Base-by-base conservation (phyloP, 2,113 vertebrate genomes). In the Zootoca vivipara region DNA sequence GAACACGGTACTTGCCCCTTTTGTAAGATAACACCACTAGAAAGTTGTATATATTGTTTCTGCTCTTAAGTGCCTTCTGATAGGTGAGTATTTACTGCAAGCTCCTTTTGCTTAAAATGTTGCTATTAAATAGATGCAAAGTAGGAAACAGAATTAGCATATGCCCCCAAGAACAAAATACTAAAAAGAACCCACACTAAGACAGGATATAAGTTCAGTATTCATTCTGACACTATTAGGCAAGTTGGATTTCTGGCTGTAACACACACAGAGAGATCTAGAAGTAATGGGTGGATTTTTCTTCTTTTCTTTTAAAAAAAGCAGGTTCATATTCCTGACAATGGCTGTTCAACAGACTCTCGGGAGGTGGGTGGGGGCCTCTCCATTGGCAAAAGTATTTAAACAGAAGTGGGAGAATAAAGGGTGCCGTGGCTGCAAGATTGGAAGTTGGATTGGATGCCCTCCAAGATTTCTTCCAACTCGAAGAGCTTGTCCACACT, bases 81-180 rank as follows among this genome's bases (percentile, higher is more conserved):
- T 69, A 26, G 35, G 15, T 89, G 40, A 40, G 46, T 75, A 87
- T 87, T 83, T 26, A 64, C 82, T 89, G 70, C 20, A 35, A 65
- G 65, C 24, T 88, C 73, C 74, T 88, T 87, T 87, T 58, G 5
- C 69, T 74, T 91, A 84, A 87, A 91, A 16, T 20, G 24, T 90
- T 18, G 52, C 87, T 10, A 70, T 89, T 90, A 88, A 93, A 90
- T 62, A 89, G 2, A 65, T 82, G 73, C 18, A 79, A 86, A 83
- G 64, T 83, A 89, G 85, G 85, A 35, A 79, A 7, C 1, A 15
- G 20, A 89, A 26, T 87, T 87, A 90, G 79, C 30, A 58, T 89
- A 73, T 13, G 33, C 15, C 78, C 33, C 70, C 64, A 58, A 83
- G 46, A 79, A 40, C 73, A 89, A 87, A 92, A 40, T 82, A 83